phyloP scores from a whole-genome alignment of 1,140 invertebrate genomes.

The Drosophila kurseongensis region DNA sequence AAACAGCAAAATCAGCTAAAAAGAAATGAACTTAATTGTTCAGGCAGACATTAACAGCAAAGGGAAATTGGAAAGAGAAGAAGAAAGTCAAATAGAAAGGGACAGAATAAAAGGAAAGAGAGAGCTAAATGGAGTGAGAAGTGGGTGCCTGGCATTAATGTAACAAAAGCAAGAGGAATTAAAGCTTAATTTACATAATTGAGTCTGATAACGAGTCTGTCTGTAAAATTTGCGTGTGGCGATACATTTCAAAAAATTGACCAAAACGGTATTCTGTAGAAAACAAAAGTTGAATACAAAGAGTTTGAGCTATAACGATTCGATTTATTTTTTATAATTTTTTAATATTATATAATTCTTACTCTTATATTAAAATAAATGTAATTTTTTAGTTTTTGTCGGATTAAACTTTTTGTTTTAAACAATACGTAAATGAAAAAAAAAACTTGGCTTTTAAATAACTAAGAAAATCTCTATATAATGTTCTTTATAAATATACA shows the following conservation, averaged over 20 bases:
- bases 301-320: no score
- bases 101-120: not conserved
- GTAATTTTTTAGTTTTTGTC: no score
- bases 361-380: no score
- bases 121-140: not conserved
- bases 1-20: slow-evolving; percentile 34
- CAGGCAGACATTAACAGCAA: slow-evolving; percentile 33
- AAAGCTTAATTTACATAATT: slow-evolving; percentile 46
- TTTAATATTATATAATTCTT: no score
- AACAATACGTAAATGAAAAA: no score
- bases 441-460: no score
- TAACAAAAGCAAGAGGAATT: slow-evolving; percentile 33
- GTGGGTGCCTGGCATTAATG: slow-evolving; percentile 26
- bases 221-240: not conserved
- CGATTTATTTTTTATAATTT: no score
- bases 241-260: not conserved
- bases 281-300: not conserved
- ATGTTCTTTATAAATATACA: no score
- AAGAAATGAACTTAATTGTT: slow-evolving; percentile 37
- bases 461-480: no score
- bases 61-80: slow-evolving; percentile 16
- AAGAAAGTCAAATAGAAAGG: not conserved
- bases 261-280: not conserved
- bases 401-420: no score
- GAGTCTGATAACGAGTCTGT: slow-evolving; percentile 32